These are phyloP conservation scores for Eulemur rufifrons DNA, from an alignment of 2,113 vertebrate species.

Conservation along the genomic window DNA sequence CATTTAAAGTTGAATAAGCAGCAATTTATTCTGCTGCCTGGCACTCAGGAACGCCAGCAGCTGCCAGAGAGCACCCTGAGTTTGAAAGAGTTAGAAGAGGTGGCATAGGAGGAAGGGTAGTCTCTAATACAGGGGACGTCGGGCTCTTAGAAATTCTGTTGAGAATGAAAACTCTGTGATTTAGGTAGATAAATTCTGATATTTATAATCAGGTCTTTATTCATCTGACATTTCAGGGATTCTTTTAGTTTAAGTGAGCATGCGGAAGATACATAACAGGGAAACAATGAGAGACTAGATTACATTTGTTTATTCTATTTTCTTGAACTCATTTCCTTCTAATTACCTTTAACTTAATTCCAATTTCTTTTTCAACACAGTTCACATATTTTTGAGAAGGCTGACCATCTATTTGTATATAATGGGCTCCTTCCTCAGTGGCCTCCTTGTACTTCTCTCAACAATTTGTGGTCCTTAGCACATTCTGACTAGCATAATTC, in stretches of 20 bases:
- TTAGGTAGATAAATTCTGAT: not conserved
- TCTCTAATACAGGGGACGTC: not conserved
- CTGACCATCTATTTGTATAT: not conserved
- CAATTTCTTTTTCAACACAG: not conserved
- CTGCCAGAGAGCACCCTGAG: not conserved
- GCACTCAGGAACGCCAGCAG: not conserved
- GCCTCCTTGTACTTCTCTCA: not conserved
- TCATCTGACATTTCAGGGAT: not conserved
- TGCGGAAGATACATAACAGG: not conserved
- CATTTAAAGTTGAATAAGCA: not conserved
- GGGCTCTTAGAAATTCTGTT: not conserved
- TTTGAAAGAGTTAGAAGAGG: not conserved
- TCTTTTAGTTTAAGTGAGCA: not conserved
- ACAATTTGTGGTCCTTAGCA: not conserved
- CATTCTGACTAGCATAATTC: not conserved
- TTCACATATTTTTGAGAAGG: not conserved
- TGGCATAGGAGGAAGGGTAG: not conserved
- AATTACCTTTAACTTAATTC: constrained; percentile 4
- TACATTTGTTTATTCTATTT: not conserved
- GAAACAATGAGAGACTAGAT: not conserved
- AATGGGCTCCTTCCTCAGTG: not conserved
- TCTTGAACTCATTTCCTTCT: not conserved
- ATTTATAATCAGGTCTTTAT: not conserved
- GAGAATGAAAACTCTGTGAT: not conserved
- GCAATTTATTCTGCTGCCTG: not conserved